Conservation (phyloP, 1,140 invertebrate species). For the Drosophila cardini region DNA sequence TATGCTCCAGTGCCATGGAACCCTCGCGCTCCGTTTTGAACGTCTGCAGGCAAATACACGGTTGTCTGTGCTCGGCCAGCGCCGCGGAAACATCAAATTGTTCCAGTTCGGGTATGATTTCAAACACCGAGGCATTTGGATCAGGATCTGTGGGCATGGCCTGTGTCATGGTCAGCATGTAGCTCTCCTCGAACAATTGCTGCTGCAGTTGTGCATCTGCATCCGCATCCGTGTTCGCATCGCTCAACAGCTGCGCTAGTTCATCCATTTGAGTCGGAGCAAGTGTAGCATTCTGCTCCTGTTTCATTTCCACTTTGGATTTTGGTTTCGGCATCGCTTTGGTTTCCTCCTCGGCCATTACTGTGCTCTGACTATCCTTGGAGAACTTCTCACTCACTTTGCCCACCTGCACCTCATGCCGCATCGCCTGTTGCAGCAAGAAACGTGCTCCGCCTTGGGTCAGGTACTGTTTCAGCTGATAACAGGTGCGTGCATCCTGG, state of each 20-base stretch:
- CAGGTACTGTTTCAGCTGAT: slow-evolving; percentile 91
- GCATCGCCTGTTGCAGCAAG: slow-evolving; percentile 86
- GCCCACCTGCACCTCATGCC: slow-evolving; percentile 86
- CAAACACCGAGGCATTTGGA: slow-evolving; percentile 86
- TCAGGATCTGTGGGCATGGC: slow-evolving; percentile 67
- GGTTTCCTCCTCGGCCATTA: background rate
- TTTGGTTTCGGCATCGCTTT: background rate
- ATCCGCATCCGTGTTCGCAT: slow-evolving; percentile 33
- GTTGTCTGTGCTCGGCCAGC: slow-evolving; percentile 85
- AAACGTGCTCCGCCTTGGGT: slow-evolving; percentile 89
- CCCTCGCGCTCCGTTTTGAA: slow-evolving; percentile 90
- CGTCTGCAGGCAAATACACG: slow-evolving; percentile 90
- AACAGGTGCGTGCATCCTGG: slow-evolving; percentile 92
- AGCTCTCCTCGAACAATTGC: slow-evolving; percentile 87
- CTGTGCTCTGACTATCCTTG: slow-evolving; percentile 32
- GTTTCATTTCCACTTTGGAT: background rate
- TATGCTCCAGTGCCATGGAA: slow-evolving; percentile 88
- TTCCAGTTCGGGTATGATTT: slow-evolving; percentile 89
- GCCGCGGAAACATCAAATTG: slow-evolving; percentile 88
- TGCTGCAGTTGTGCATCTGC: slow-evolving; percentile 40
- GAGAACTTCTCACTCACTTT: slow-evolving; percentile 86
- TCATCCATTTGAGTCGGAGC: slow-evolving; percentile 45
- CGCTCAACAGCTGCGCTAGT: slow-evolving; percentile 66
- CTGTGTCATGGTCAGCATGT: slow-evolving; percentile 89
- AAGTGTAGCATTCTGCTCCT: background rate